Percentiles rank a stretch among this genome's conserved stretches.
These are phyloP conservation scores for Scolopax mira DNA, from an alignment of 2,113 vertebrate species.

Conservation along the genomic window DNA sequence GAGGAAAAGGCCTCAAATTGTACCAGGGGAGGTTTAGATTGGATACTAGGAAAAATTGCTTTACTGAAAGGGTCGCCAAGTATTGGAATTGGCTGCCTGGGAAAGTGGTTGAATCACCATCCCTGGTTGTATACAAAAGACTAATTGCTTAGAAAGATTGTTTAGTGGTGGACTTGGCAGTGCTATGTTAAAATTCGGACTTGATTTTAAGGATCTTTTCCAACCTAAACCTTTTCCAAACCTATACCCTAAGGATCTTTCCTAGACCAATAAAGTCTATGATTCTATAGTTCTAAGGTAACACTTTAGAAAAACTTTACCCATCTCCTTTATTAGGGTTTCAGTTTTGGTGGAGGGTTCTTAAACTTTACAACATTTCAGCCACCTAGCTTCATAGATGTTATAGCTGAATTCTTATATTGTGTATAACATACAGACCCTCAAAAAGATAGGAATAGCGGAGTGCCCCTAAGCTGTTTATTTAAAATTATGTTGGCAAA, in stretches of 20 bases:
- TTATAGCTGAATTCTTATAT: background rate
- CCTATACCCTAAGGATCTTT: background rate
- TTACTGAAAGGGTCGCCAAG: background rate
- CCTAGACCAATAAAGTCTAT: background rate
- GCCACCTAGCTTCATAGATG: background rate
- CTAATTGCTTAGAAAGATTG: background rate
- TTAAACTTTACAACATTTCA: background rate
- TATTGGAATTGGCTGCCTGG: background rate
- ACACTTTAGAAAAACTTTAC: background rate
- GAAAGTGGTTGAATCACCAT: background rate
- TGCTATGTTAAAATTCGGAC: background rate
- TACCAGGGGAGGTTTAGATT: background rate
- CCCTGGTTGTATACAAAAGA: background rate
- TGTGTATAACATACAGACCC: background rate
- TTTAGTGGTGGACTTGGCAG: background rate
- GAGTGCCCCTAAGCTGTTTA: background rate
- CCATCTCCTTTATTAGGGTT: background rate
- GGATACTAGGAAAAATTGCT: background rate
- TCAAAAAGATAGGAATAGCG: background rate
- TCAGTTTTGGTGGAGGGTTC: background rate
- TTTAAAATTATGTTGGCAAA: background rate
- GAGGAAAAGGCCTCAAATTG: background rate
- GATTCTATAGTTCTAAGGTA: background rate
- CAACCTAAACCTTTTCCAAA: too few relatives aligned
- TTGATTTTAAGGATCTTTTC: background rate